Percentiles rank a stretch among this genome's conserved stretches.
Evolutionary conservation across 2,888 invertebrate species (phyloP).

Genomic region (Macropis europaea): DNA sequence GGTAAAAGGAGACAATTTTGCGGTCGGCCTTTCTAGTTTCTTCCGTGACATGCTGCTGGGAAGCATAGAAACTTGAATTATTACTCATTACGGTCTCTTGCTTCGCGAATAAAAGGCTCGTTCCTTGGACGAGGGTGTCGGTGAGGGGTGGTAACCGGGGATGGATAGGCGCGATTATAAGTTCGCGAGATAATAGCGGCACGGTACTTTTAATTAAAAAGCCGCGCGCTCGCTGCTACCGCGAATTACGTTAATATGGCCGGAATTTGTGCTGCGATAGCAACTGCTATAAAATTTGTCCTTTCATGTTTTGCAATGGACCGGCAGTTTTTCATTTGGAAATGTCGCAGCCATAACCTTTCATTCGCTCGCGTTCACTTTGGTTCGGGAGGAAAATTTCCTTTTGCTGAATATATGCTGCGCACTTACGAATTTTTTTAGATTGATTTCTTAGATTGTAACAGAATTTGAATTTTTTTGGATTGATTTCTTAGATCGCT

Average conservation of each 20-base stretch:
- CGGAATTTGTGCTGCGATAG: slow-evolving; percentile 30
- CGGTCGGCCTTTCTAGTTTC: slow-evolving; percentile 13
- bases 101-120: slow-evolving; percentile 60
- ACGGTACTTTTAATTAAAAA: slow-evolving; percentile 76
- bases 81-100: slow-evolving; percentile 64
- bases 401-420: too few relatives aligned
- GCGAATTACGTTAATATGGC: slow-evolving; percentile 69
- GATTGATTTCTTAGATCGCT: too few relatives aligned
- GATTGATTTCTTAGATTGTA: too few relatives aligned
- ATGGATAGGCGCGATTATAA: slow-evolving; percentile 69
- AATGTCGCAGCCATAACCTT: neutral
- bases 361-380: too few relatives aligned
- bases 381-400: too few relatives aligned
- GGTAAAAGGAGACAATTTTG: slow-evolving; percentile 41
- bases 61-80: slow-evolving; percentile 66
- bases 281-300: slow-evolving; percentile 36
- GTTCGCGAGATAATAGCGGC: slow-evolving; percentile 71
- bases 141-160: neutral
- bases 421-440: too few relatives aligned
- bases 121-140: slow-evolving; percentile 11
- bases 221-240: slow-evolving; percentile 57
- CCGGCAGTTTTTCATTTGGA: neutral
- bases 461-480: too few relatives aligned
- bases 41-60: neutral
- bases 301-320: neutral